Base-by-base conservation (phyloP, 2,797 vertebrate genomes). In the Darevskia mixta region DNA sequence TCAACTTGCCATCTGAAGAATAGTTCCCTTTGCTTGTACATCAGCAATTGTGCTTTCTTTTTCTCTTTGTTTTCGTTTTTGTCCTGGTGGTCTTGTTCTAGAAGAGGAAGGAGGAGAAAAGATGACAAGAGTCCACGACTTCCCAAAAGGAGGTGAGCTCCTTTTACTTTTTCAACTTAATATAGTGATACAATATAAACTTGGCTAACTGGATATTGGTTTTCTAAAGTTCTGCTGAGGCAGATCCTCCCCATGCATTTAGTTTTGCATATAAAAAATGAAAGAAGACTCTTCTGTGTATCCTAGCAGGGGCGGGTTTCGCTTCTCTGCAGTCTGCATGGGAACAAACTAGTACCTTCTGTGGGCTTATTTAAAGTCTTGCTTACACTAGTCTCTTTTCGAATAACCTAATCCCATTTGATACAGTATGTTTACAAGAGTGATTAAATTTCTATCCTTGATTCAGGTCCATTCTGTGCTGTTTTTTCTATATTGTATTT, bases 61-160 rank as follows among this genome's bases (percentile, higher is more conserved):
- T 64, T 32, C 27, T 4, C 82, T 69, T 29, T 17, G 13, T 89
- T 88, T 91, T 49, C 83, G 11, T 6, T 87, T 66, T 43, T 93
- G 27, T 90, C 43, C 91, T 80, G 94, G 2, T 95, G 77, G 83
- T 92, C 38, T 81, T 93, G 27, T 95, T 94, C 64, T 87, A 99
- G 99, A 97, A 98, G 98, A 96, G 98, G 98, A 82, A 97, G 98
- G 49, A 97, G 98, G 93, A 98, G 98, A 96, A 99, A 99, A 97
- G 98, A 99, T 90, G 99, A 99, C 94, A 99, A 99, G 97, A 99
- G 98, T 75, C 99, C 99, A 29, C 97, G 98, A 29, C 97, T 99
- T 92, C 98, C 99, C 72, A 99, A 99, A 93, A 98, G 98, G 95
- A 98, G 98, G 99, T 99, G 90, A 97, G 90, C 67, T n/a, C 38